Percentiles rank a stretch among this genome's conserved stretches.
Evolutionary conservation across 2,797 vertebrate species (phyloP).

Genomic region (Macrochelys suwanniensis): DNA sequence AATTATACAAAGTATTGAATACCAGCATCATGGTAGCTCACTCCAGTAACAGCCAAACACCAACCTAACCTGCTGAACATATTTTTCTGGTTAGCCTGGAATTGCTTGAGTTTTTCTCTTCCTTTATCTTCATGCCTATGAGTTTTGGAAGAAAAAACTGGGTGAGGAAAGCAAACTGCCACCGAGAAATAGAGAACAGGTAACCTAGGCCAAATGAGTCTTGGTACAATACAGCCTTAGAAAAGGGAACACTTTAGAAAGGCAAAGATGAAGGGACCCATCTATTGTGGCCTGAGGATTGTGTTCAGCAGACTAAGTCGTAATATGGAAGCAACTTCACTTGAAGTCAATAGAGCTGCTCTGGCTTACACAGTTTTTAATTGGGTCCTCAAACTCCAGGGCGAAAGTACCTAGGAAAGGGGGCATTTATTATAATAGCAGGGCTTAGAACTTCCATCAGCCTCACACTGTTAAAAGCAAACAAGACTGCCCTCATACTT

Average conservation of each 20-base stretch:
- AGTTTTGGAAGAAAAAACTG: neutral
- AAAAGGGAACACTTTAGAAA: conserved; percentile 1
- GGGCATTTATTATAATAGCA: neutral
- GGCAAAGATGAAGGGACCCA: neutral
- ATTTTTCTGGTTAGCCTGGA: neutral
- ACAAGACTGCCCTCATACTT: neutral
- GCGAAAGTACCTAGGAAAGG: neutral
- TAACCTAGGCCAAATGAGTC: neutral
- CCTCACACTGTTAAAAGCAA: neutral
- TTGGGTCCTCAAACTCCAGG: neutral
- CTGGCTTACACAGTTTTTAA: neutral
- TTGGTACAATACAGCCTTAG: neutral
- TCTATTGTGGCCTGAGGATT: neutral
- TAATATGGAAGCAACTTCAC: neutral
- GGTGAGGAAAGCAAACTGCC: neutral
- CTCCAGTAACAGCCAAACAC: neutral
- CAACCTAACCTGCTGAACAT: neutral
- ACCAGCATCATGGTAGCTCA: neutral
- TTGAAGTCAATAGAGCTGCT: neutral
- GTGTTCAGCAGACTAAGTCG: neutral
- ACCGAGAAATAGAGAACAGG: neutral
- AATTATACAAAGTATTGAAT: neutral
- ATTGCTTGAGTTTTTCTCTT: conserved; percentile 1
- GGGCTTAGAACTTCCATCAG: neutral
- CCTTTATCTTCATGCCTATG: conserved; percentile 5